Conservation (phyloP, 2,797 vertebrate genomes). For the Iguana delicatissima region DNA sequence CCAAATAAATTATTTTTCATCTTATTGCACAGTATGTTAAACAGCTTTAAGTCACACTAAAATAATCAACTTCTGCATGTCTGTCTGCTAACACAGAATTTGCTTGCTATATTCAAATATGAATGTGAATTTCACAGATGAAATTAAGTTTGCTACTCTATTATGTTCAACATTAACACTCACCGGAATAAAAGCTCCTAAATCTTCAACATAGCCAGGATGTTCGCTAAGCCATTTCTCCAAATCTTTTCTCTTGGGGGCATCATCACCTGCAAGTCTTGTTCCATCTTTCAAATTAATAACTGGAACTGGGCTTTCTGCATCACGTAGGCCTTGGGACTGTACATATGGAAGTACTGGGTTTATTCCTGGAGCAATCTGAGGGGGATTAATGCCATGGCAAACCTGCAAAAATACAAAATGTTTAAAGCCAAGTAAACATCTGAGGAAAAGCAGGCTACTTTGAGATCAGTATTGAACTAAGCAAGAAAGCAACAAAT, state of each 20-base stretch:
- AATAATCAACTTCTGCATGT: background rate
- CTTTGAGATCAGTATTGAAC: background rate
- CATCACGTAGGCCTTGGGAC: slow-evolving; percentile 82
- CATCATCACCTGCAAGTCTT: slow-evolving; percentile 96
- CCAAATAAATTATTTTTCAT: background rate
- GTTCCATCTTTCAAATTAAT: slow-evolving; percentile 98
- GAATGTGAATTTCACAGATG: background rate
- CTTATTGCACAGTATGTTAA: background rate
- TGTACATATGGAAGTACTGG: slow-evolving; percentile 76
- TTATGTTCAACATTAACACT: slow-evolving; percentile 69
- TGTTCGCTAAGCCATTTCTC: slow-evolving; percentile 96
- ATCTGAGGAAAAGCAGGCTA: slow-evolving; percentile 4
- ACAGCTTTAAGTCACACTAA: background rate
- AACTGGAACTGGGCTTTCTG: slow-evolving; percentile 92
- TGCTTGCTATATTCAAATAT: background rate
- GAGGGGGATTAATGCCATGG: slow-evolving; percentile 86
- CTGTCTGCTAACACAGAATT: background rate
- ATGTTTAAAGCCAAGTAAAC: background rate
- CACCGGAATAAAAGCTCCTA: slow-evolving; percentile 95
- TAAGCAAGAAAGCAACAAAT: too few species aligned
- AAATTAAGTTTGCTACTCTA: background rate
- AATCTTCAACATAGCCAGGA: slow-evolving; percentile 96
- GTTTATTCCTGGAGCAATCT: slow-evolving; percentile 80
- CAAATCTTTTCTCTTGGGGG: slow-evolving; percentile 92
- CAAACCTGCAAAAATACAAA: slow-evolving; percentile 80